Percentiles rank a stretch among this genome's conserved stretches.
Evolutionary conservation across 2,113 vertebrate genomes (phyloP).

Genomic region (Muscicapa adusta): DNA sequence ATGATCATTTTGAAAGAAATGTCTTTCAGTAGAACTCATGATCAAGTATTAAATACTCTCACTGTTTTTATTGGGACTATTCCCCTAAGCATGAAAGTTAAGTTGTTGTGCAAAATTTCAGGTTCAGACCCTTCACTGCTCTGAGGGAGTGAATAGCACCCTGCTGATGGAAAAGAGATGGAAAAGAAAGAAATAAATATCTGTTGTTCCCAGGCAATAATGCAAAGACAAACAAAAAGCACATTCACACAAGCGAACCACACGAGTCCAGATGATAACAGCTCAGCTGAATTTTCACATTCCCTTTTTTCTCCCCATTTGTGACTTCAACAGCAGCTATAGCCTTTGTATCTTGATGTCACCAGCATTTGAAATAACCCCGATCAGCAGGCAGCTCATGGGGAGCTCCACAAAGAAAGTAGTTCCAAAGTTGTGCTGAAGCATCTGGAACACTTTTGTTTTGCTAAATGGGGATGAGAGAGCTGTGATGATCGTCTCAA

Average conservation of each 20-base stretch:
- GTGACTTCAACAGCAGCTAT: background rate
- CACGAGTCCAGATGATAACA: rapidly evolving
- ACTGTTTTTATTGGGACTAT: background rate
- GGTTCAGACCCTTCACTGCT: background rate
- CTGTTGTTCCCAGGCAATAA: background rate
- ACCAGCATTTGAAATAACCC: background rate
- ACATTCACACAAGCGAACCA: background rate
- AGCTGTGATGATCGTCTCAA: rapidly evolving
- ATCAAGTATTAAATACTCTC: background rate
- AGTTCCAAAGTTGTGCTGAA: background rate
- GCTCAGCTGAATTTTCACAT: background rate
- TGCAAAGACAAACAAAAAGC: constrained; percentile 13
- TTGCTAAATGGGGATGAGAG: background rate
- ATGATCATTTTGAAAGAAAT: background rate
- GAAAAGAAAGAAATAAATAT: background rate
- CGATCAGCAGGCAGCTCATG: background rate
- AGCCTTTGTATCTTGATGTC: background rate
- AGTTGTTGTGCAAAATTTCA: background rate
- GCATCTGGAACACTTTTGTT: background rate
- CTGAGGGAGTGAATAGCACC: background rate
- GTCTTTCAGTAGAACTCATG: background rate
- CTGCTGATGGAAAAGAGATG: background rate
- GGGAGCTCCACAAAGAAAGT: background rate
- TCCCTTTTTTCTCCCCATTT: background rate
- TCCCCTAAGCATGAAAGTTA: background rate